These are phyloP conservation scores for Troides helena DNA, from an alignment of 2,888 invertebrate species.

Conservation along the genomic window DNA sequence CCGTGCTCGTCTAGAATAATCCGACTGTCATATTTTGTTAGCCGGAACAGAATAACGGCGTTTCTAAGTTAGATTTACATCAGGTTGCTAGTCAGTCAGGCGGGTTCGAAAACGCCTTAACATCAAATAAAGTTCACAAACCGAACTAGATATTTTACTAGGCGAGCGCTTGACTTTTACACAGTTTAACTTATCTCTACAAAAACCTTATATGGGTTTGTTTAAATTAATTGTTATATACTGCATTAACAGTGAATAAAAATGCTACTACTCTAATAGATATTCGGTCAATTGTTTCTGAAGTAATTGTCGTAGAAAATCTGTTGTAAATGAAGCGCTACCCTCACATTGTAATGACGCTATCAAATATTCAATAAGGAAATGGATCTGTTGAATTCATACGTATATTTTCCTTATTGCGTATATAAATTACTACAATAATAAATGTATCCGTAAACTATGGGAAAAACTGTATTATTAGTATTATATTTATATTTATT, in stretches of 20 bases:
- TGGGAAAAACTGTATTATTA: neutral
- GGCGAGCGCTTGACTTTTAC: no score
- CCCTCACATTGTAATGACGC: constrained; percentile 12
- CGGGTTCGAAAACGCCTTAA: no score
- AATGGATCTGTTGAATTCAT: constrained; percentile 13
- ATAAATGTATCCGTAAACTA: neutral
- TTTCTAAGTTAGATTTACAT: no score
- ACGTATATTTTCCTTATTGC: constrained; percentile 11
- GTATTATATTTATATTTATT: no score
- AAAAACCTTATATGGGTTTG: neutral
- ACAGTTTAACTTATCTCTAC: neutral
- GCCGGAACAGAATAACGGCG: no score
- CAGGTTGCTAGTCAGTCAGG: no score
- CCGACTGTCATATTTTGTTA: no score
- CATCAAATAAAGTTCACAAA: no score
- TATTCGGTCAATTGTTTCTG: constrained; percentile 63
- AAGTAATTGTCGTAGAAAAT: constrained; percentile 58
- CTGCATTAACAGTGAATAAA: neutral
- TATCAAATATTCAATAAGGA: constrained; percentile 32
- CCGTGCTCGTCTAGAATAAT: no score
- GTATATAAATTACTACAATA: neutral
- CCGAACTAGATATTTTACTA: no score
- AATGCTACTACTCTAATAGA: constrained; percentile 46
- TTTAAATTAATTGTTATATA: neutral
- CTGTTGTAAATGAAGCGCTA: constrained; percentile 35